Percentiles rank a stretch among this genome's conserved stretches.
These are phyloP conservation scores for Diachasma alloeum DNA, from an alignment of 1,140 invertebrate species.

Conservation along the genomic window DNA sequence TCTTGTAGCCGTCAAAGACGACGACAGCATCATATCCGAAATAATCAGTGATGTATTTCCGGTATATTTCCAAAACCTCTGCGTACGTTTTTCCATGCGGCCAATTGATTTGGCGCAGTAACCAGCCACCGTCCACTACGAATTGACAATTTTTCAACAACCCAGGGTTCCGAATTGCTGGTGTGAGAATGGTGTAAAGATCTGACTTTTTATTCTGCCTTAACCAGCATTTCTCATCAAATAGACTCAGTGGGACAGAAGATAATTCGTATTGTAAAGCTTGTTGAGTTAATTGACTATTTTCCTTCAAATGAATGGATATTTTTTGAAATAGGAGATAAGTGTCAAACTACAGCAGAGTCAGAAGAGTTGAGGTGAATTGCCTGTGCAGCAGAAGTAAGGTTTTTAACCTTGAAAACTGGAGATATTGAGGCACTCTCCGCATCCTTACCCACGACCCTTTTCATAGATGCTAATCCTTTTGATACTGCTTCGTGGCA, in stretches of 20 bases:
- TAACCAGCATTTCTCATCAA: slow-evolving; percentile 48
- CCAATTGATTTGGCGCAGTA: slow-evolving; percentile 26
- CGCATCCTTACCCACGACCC: slow-evolving; percentile 26
- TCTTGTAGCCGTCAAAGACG: slow-evolving; percentile 23
- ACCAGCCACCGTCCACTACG: slow-evolving; percentile 33
- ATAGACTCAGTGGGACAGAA: slow-evolving; percentile 46
- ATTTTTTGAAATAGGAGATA: slow-evolving; percentile 57
- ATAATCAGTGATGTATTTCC: not conserved
- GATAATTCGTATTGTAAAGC: slow-evolving; percentile 54
- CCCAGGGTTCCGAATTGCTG: not conserved
- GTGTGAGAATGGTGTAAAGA: slow-evolving; percentile 45
- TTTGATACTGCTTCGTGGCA: slow-evolving; percentile 54
- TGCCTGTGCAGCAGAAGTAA: slow-evolving; percentile 3
- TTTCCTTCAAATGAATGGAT: slow-evolving; percentile 30
- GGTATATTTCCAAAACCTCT: slow-evolving; percentile 26
- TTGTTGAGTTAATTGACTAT: slow-evolving; percentile 45
- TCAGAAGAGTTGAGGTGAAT: slow-evolving; percentile 33
- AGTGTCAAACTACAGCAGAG: slow-evolving; percentile 37
- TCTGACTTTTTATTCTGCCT: slow-evolving; percentile 52
- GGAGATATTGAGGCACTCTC: slow-evolving; percentile 10
- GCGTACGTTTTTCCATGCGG: slow-evolving; percentile 6
- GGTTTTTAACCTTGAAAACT: slow-evolving; percentile 26
- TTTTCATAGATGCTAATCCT: slow-evolving; percentile 31
- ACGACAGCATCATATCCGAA: slow-evolving; percentile 8
- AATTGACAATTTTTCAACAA: slow-evolving; percentile 41